Percentiles rank a stretch among this genome's conserved stretches.
Evolutionary conservation across 2,797 vertebrate species (phyloP).

Genomic region (Acipenser oxyrinchus): DNA sequence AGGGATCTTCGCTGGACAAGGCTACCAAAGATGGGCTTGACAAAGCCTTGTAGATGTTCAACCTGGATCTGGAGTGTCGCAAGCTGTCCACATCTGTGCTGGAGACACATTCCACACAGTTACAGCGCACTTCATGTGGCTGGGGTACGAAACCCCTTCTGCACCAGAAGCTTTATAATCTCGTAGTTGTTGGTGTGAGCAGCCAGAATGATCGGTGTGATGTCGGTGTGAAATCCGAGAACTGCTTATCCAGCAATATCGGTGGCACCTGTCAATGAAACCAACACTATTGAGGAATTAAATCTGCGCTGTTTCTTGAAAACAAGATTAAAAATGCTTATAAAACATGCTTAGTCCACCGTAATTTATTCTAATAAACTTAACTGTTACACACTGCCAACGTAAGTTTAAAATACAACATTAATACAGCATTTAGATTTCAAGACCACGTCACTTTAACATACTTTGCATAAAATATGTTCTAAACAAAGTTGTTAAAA

Average conservation of each 20-base stretch:
- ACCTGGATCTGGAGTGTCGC: conserved; percentile 85
- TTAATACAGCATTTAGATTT: no score
- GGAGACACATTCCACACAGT: conserved; percentile 83
- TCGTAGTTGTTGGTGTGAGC: conserved; percentile 97
- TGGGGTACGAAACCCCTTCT: conserved; percentile 83
- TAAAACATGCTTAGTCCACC: no score
- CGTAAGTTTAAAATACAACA: no score
- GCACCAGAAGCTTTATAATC: conserved; percentile 89
- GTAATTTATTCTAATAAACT: no score
- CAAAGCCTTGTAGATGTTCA: conserved; percentile 92
- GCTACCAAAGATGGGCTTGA: conserved; percentile 86
- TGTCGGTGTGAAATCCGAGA: conserved; percentile 93
- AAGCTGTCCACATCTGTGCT: conserved; percentile 86
- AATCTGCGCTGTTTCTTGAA: no score
- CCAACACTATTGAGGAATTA: not conserved
- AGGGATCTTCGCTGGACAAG: conserved; percentile 92
- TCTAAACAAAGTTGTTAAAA: no score
- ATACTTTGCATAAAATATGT: no score
- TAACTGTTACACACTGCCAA: no score
- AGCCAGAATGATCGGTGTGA: conserved; percentile 95
- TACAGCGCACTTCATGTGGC: conserved; percentile 88
- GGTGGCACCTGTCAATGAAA: conserved; percentile 72
- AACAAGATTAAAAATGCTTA: no score
- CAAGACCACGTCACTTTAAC: no score
- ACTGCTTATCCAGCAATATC: conserved; percentile 84